phyloP scores from a whole-genome alignment of 2,113 vertebrate species.

The Hydrochoerus hydrochaeris region DNA sequence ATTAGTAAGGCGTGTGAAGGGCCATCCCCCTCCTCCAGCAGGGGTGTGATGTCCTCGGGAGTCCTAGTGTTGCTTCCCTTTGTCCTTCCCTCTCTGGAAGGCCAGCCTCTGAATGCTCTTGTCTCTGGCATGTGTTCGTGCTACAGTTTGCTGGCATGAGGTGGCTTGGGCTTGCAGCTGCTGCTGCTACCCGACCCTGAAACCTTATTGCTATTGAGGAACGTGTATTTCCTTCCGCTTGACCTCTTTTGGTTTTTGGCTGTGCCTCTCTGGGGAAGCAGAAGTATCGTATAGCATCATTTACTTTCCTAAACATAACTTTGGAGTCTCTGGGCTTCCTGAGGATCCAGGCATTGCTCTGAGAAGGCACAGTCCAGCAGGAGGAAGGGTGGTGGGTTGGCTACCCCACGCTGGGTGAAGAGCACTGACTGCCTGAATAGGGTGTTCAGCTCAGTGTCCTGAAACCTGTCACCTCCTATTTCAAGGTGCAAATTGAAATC shows the following conservation, averaged over 20 bases:
- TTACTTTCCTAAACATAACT: slow-evolving; percentile 52
- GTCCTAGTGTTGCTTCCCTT: background rate
- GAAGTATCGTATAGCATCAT: slow-evolving; percentile 5
- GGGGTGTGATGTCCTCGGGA: background rate
- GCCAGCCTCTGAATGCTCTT: background rate
- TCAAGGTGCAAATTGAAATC: background rate
- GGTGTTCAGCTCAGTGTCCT: background rate
- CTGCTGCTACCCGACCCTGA: slow-evolving; percentile 58
- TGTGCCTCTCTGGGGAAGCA: slow-evolving; percentile 33
- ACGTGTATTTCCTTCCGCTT: slow-evolving; percentile 57
- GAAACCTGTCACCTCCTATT: background rate
- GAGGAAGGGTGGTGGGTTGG: background rate
- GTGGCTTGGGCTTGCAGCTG: background rate
- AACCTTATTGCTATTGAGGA: slow-evolving; percentile 51
- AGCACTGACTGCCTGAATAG: background rate
- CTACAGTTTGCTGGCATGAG: background rate
- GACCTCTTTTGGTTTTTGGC: slow-evolving; percentile 41
- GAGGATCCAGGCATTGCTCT: background rate
- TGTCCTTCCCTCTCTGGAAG: slow-evolving; percentile 7
- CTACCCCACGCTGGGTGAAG: background rate
- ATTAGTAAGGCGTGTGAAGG: background rate
- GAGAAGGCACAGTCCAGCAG: background rate
- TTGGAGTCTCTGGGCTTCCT: background rate
- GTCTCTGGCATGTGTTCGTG: background rate
- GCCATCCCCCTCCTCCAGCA: background rate